Evolutionary conservation across 2,888 invertebrate genomes (phyloP).

Genomic region (Oscheius sp.): DNA sequence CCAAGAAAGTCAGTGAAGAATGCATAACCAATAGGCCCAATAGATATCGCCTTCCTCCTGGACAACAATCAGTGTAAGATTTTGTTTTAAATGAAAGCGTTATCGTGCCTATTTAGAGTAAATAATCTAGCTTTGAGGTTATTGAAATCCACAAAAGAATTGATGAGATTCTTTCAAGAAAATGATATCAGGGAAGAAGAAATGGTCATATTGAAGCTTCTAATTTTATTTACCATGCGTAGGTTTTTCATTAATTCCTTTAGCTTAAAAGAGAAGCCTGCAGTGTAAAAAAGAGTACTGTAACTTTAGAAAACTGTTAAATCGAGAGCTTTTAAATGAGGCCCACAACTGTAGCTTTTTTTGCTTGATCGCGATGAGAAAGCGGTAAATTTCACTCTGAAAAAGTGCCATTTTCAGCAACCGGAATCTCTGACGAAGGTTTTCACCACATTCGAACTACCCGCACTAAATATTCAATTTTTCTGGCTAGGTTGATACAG

Average conservation of each 20-base stretch:
- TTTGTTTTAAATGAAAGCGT: no score
- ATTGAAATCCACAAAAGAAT: background rate
- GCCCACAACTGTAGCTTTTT: no score
- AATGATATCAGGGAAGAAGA: background rate
- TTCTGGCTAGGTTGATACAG: background rate
- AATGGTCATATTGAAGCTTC: constrained; percentile 9
- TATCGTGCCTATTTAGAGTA: background rate
- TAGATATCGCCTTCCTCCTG: background rate
- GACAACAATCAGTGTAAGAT: constrained; percentile 1
- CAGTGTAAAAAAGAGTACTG: background rate
- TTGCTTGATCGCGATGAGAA: no score
- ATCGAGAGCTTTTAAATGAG: no score
- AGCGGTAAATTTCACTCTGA: no score
- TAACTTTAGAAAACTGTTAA: background rate
- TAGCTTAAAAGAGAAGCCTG: no score
- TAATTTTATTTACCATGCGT: background rate
- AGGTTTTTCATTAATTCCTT: background rate
- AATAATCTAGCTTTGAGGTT: background rate
- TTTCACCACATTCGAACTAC: background rate
- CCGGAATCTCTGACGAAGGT: constrained; percentile 1
- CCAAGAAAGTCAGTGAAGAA: background rate
- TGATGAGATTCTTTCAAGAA: background rate
- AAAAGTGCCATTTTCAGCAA: constrained; percentile 2
- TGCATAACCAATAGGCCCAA: background rate
- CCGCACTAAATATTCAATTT: background rate